phyloP scores from a whole-genome alignment of 2,888 invertebrate genomes.

The Cordilura impudica region DNA sequence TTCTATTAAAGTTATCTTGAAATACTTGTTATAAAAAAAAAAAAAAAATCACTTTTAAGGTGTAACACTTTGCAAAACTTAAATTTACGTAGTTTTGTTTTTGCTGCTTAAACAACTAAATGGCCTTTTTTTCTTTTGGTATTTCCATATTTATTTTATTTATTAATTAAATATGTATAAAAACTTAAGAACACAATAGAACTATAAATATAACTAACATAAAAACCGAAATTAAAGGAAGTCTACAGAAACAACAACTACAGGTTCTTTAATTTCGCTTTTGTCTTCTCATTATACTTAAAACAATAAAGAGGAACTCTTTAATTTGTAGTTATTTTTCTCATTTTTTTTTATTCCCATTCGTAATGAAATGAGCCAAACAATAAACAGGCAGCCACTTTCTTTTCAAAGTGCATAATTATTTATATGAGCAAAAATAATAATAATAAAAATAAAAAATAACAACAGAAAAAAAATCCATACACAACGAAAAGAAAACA shows the following conservation, averaged over 20 bases:
- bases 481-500: too few relatives aligned
- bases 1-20: neutral
- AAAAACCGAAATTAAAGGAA: conserved; percentile 53
- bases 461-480: too few relatives aligned
- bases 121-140: neutral
- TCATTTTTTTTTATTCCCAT: neutral
- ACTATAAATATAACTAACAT: neutral
- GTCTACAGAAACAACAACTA: neutral
- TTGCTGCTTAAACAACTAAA: neutral
- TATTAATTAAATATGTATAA: neutral
- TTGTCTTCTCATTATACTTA: neutral
- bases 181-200: neutral
- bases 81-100: too few relatives aligned
- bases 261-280: neutral
- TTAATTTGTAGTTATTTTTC: neutral
- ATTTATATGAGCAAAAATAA: neutral
- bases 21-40: neutral
- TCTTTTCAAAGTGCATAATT: neutral
- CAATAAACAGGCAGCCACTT: neutral
- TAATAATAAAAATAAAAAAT: neutral
- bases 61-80: neutral
- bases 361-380: neutral
- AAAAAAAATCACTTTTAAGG: neutral
- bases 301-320: neutral
- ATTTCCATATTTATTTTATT: neutral